phyloP scores from a whole-genome alignment of 2,797 vertebrate species.

The Acrocephalus scirpaceus region DNA sequence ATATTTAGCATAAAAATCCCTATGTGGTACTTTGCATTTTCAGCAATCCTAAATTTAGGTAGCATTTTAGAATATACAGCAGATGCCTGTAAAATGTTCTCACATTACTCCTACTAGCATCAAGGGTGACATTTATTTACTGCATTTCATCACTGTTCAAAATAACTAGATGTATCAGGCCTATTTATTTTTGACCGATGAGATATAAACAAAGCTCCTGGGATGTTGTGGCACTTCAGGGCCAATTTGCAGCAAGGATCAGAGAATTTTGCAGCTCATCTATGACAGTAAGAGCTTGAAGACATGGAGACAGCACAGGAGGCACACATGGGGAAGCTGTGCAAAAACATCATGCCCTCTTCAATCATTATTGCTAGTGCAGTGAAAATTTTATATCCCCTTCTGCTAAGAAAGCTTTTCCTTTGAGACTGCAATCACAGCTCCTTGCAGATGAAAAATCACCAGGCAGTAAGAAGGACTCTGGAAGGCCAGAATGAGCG shows the following conservation, averaged over 20 bases:
- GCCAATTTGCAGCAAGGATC: constrained; percentile 57
- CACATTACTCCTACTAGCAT: constrained; percentile 23
- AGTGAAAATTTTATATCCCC: constrained; percentile 18
- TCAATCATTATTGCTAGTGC: neutral
- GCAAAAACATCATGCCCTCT: neutral
- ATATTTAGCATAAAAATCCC: constrained; percentile 44
- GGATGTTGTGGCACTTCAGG: constrained; percentile 58
- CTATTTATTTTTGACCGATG: constrained; percentile 62
- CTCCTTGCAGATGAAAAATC: neutral
- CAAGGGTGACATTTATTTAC: constrained; percentile 68
- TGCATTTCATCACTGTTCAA: constrained; percentile 37
- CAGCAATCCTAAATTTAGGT: constrained; percentile 32
- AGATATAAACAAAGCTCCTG: constrained; percentile 54
- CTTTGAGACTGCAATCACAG: neutral
- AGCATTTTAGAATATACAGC: constrained; percentile 13
- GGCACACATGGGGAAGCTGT: neutral
- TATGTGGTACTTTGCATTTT: neutral
- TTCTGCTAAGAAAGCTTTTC: constrained; percentile 1
- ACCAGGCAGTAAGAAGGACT: neutral
- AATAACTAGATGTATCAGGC: constrained; percentile 45
- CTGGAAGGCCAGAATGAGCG: neutral
- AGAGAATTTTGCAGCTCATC: constrained; percentile 48
- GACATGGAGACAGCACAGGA: neutral
- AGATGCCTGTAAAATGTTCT: constrained; percentile 38
- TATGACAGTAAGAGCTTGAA: neutral